These are phyloP conservation scores for Laticauda colubrina DNA, from an alignment of 2,113 vertebrate species.

Conservation along the genomic window DNA sequence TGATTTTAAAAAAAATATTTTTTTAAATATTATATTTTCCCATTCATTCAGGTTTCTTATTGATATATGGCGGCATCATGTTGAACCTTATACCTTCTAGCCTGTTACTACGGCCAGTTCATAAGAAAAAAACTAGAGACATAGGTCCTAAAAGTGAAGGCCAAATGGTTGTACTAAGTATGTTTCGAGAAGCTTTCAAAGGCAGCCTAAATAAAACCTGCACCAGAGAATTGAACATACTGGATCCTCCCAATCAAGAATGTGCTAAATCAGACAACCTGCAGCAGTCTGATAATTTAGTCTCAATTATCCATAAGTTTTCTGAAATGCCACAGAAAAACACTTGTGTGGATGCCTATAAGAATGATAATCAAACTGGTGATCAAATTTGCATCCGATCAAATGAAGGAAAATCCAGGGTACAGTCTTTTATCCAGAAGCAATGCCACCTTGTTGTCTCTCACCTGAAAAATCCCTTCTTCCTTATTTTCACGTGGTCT, in stretches of 20 bases:
- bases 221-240: accelerated
- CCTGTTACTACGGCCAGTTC: conserved; percentile 82
- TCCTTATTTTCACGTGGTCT: conserved; percentile 90
- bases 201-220: not conserved
- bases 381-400: conserved; percentile 12
- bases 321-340: conserved; percentile 17
- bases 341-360: not conserved
- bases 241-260: conserved; percentile 3
- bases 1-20: not conserved
- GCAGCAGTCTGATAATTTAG: accelerated
- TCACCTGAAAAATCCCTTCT: conserved; percentile 84
- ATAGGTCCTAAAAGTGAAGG: not conserved
- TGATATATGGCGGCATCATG: conserved; percentile 86
- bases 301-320: accelerated
- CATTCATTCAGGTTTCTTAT: conserved; percentile 77
- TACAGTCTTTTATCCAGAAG: not conserved
- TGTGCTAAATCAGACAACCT: not conserved
- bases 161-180: accelerated
- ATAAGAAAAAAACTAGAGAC: conserved; percentile 33
- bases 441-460: conserved; percentile 76
- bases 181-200: not conserved
- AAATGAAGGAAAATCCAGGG: not conserved
- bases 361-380: conserved; percentile 14
- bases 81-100: conserved; percentile 88
- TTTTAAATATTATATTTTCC: not conserved